These are phyloP conservation scores for Drosophila histrio DNA, from an alignment of 2,888 invertebrate genomes.

Conservation along the genomic window DNA sequence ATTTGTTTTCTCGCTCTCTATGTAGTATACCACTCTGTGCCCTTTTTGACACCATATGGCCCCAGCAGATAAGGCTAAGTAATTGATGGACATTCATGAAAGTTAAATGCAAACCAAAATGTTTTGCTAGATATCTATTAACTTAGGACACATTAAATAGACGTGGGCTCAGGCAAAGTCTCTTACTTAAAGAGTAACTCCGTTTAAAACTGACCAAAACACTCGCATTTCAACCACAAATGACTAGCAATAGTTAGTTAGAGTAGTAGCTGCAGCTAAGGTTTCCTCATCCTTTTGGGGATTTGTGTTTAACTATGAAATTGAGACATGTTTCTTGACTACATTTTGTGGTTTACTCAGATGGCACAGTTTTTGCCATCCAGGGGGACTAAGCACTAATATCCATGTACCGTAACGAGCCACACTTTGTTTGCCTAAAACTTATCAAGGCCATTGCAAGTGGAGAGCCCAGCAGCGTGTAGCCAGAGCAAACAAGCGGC, in stretches of 20 bases:
- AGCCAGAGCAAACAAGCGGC: slow-evolving; percentile 45
- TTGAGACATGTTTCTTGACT: slow-evolving; percentile 71
- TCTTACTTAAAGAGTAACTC: background rate
- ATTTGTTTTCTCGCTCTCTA: slow-evolving; percentile 42
- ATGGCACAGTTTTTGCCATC: slow-evolving; percentile 5
- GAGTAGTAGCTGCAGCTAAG: slow-evolving; percentile 12
- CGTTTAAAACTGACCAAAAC: background rate
- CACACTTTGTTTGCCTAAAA: slow-evolving; percentile 69
- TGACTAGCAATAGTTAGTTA: slow-evolving; percentile 3
- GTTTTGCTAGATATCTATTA: slow-evolving; percentile 23
- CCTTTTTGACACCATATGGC: slow-evolving; percentile 70
- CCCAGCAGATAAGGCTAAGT: slow-evolving; percentile 69
- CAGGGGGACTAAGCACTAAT: slow-evolving; percentile 22
- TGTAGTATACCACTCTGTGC: slow-evolving; percentile 13
- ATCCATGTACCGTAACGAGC: slow-evolving; percentile 63
- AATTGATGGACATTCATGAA: slow-evolving; percentile 67
- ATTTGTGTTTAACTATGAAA: slow-evolving; percentile 53
- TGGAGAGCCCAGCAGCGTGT: slow-evolving; percentile 18
- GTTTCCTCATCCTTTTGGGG: background rate
- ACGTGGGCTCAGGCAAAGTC: background rate
- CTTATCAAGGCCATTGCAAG: slow-evolving; percentile 69
- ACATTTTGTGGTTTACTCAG: slow-evolving; percentile 65
- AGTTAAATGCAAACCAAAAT: slow-evolving; percentile 52
- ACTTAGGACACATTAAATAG: slow-evolving; percentile 12
- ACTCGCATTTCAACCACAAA: slow-evolving; percentile 10